Conservation (phyloP, 2,888 invertebrate species). For the Scaptomyza reducta region DNA sequence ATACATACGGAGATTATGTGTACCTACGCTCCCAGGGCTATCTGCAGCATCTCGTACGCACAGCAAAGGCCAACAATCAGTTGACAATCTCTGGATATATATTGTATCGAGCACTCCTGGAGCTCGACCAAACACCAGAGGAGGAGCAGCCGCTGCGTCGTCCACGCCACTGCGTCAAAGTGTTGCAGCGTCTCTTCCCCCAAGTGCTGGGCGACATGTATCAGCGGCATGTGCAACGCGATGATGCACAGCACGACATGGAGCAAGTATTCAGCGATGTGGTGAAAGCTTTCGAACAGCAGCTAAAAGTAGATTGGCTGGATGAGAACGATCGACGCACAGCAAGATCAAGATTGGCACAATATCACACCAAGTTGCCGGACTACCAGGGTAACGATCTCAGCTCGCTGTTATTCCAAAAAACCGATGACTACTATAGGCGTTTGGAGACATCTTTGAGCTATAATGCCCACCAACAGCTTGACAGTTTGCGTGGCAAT, state of each 20-base stretch:
- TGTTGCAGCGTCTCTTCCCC: conserved; percentile 74
- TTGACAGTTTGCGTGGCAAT: conserved; percentile 56
- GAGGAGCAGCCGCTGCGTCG: conserved; percentile 48
- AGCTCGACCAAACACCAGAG: conserved; percentile 49
- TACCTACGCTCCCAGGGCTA: conserved; percentile 72
- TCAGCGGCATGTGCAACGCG: conserved; percentile 54
- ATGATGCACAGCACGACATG: conserved; percentile 61
- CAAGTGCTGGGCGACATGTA: conserved; percentile 79
- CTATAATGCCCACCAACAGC: conserved; percentile 62
- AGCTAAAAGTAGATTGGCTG: conserved; percentile 70
- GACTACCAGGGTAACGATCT: conserved; percentile 66
- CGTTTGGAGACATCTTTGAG: conserved; percentile 60
- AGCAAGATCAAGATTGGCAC: conserved; percentile 60
- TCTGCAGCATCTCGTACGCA: conserved; percentile 65
- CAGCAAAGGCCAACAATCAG: conserved; percentile 53
- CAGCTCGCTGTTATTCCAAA: conserved; percentile 53
- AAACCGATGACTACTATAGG: conserved; percentile 70
- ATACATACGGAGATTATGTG: conserved; percentile 49
- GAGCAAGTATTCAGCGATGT: conserved; percentile 64
- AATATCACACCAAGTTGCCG: conserved; percentile 63
- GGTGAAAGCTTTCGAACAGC: conserved; percentile 65
- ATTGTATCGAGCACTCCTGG: conserved; percentile 72
- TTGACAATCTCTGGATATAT: conserved; percentile 78
- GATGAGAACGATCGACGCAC: conserved; percentile 71
- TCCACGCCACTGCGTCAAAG: conserved; percentile 61